These are phyloP conservation scores for Ips nitidus DNA, from an alignment of 1,140 invertebrate genomes.

Conservation along the genomic window DNA sequence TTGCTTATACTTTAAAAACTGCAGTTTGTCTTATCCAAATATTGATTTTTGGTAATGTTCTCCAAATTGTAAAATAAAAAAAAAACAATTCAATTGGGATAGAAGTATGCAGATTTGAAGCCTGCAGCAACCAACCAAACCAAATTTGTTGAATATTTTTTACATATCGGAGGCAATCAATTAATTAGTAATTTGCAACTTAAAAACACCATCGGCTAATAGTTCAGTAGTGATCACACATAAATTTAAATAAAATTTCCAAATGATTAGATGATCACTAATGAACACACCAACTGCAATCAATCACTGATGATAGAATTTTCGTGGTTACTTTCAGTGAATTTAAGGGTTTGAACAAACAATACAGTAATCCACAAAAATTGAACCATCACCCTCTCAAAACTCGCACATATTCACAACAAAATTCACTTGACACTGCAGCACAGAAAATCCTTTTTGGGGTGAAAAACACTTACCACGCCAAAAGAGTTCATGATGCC, in stretches of 20 bases:
- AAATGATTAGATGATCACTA: neutral
- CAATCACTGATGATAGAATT: neutral
- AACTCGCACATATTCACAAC: conserved; percentile 12
- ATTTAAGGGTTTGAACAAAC: neutral
- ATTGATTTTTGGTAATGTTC: no score
- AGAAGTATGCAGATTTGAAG: no score
- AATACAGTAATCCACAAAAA: neutral
- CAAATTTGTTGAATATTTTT: no score
- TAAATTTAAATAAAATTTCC: no score
- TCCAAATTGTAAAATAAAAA: no score
- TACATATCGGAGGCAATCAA: no score
- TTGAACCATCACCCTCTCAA: neutral
- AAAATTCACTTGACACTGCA: neutral
- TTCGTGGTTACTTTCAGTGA: neutral
- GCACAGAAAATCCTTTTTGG: conserved; percentile 5
- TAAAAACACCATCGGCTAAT: no score
- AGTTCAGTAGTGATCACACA: neutral
- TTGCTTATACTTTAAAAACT: no score
- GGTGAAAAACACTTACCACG: conserved; percentile 48
- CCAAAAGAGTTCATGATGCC: conserved; percentile 53
- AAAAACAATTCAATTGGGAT: no score
- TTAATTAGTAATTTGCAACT: no score
- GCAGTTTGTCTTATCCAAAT: no score
- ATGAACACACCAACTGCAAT: neutral
- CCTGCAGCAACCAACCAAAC: no score